Conservation (phyloP, 2,113 vertebrate genomes). For the Hippocampus zosterae region DNA sequence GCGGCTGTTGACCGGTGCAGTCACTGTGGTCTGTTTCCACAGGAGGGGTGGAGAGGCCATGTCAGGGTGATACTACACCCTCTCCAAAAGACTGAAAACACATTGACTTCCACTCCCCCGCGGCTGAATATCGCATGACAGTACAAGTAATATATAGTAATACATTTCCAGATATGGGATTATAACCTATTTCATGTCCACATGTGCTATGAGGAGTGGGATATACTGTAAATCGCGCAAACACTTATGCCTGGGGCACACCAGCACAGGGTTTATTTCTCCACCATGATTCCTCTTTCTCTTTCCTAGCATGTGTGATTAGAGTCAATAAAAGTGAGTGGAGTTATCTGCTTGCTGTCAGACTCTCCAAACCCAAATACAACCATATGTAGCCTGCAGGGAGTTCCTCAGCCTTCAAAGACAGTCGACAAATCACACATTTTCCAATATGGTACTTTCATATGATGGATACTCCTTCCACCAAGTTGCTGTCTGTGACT, state of each 20-base stretch:
- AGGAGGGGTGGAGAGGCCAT: constrained; percentile 36
- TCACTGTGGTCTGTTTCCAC: constrained; percentile 45
- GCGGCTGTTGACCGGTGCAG: constrained; percentile 50
- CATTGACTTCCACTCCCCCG: constrained; percentile 30
- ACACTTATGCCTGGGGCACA: constrained; percentile 42
- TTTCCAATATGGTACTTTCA: constrained; percentile 39
- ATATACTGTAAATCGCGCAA: constrained; percentile 52
- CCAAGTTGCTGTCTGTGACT: constrained; percentile 24
- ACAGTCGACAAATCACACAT: constrained; percentile 13
- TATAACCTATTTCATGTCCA: constrained; percentile 43
- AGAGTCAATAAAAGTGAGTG: constrained; percentile 49
- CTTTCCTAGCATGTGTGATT: constrained; percentile 46
- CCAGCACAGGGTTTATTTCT: constrained; percentile 41
- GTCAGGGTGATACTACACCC: constrained; percentile 41
- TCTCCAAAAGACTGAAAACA: background rate
- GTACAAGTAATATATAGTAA: constrained; percentile 47
- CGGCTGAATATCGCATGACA: constrained; percentile 39
- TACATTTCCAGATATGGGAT: constrained; percentile 38
- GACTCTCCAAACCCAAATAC: constrained; percentile 22
- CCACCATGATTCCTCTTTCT: constrained; percentile 46
- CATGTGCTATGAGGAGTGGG: constrained; percentile 34
- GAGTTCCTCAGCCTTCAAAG: constrained; percentile 31
- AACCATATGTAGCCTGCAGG: constrained; percentile 31
- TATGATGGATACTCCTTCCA: constrained; percentile 42
- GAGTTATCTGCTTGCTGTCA: constrained; percentile 49